These are phyloP conservation scores for Desmodus rotundus DNA, from an alignment of 2,113 vertebrate genomes.

Conservation along the genomic window DNA sequence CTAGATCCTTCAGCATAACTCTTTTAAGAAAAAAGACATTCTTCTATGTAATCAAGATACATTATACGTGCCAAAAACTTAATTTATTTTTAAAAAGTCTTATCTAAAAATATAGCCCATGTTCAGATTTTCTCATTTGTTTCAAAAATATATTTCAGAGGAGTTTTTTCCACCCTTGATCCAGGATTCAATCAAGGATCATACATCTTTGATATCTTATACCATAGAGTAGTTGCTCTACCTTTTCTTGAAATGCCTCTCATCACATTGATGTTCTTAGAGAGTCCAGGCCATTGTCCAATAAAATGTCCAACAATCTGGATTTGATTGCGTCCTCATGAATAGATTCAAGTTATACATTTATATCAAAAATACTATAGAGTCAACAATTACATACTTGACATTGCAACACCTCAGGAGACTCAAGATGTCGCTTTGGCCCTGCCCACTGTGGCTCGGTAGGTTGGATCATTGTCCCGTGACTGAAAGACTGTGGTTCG, in stretches of 20 bases:
- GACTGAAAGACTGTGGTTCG: too few relatives aligned
- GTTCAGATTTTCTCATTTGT: background rate
- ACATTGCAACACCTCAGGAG: background rate
- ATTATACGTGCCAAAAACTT: background rate
- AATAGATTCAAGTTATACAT: background rate
- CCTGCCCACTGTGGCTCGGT: too few relatives aligned
- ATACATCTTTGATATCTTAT: background rate
- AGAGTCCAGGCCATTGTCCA: background rate
- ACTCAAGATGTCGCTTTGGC: background rate
- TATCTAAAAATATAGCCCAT: constrained; percentile 29
- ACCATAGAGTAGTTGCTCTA: background rate
- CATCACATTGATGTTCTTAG: background rate
- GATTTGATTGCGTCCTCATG: background rate
- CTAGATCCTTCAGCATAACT: background rate
- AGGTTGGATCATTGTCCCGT: too few relatives aligned
- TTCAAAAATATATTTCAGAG: background rate
- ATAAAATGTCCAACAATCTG: background rate
- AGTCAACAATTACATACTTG: background rate
- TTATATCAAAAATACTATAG: background rate
- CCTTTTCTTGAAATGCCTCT: background rate
- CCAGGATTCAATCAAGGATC: background rate
- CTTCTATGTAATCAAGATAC: background rate
- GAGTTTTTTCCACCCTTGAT: background rate
- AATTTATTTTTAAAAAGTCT: background rate
- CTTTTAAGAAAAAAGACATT: background rate